These are phyloP conservation scores for Rhinella marina DNA, from an alignment of 2,797 vertebrate genomes.

Conservation along the genomic window DNA sequence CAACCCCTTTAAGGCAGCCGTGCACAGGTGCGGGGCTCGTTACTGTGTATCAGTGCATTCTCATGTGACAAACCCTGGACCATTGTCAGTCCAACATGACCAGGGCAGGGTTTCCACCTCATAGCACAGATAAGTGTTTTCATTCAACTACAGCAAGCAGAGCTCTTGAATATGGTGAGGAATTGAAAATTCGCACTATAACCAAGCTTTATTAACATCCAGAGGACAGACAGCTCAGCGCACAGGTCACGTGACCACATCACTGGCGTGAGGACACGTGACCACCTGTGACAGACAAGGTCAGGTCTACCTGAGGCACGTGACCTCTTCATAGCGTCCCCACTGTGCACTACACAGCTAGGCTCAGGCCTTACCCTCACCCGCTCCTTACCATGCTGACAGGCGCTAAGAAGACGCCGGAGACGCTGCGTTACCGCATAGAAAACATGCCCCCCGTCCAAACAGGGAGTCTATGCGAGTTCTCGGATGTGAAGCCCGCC, in stretches of 20 bases:
- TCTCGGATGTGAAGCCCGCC: background rate
- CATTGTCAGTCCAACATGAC: too few relatives aligned
- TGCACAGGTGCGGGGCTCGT: background rate
- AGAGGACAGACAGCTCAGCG: background rate
- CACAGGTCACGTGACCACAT: background rate
- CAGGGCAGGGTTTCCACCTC: too few relatives aligned
- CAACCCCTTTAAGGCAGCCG: background rate
- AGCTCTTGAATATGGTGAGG: too few relatives aligned
- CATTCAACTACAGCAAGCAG: too few relatives aligned
- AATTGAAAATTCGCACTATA: too few relatives aligned
- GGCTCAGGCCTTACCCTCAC: background rate
- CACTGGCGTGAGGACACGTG: background rate
- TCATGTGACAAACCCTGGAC: too few relatives aligned
- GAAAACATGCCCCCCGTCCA: background rate
- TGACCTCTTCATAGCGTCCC: background rate
- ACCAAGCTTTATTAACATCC: background rate
- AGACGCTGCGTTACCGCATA: background rate
- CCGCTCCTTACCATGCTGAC: conserved; percentile 3
- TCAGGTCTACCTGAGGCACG: background rate
- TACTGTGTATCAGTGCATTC: background rate
- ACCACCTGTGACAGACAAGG: background rate
- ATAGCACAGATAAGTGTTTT: too few relatives aligned
- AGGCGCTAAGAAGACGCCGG: background rate
- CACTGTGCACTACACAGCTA: background rate
- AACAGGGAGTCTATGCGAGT: background rate